Conservation (phyloP, 1,140 invertebrate genomes). For the Ceratosolen fusciceps region DNA sequence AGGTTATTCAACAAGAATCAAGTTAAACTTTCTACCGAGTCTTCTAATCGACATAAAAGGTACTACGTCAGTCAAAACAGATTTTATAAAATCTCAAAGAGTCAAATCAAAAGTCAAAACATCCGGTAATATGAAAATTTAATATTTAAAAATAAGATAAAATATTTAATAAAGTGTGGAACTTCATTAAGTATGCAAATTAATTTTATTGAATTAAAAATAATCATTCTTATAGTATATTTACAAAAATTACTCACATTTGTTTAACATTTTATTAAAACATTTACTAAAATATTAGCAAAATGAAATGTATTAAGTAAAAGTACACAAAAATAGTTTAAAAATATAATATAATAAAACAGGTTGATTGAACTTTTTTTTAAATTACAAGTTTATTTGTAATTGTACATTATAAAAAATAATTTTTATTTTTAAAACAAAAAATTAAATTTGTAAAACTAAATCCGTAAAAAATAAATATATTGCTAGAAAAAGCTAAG, state of each 20-base stretch:
- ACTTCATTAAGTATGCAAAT: not conserved
- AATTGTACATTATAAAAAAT: conserved; percentile 45
- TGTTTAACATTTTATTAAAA: conserved; percentile 35
- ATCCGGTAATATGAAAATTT: conserved; percentile 16
- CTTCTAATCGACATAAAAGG: too few species aligned
- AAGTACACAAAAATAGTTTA: conserved; percentile 43
- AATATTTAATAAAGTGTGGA: not conserved
- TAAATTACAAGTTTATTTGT: conserved; percentile 46
- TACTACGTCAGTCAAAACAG: conserved; percentile 26
- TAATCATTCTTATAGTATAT: conserved; percentile 41
- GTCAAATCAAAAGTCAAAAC: too few species aligned
- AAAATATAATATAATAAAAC: conserved; percentile 26
- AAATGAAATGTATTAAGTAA: conserved; percentile 39
- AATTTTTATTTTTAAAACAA: conserved; percentile 30
- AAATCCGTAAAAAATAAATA: conserved; percentile 31
- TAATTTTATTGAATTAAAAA: conserved; percentile 36
- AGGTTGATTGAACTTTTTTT: conserved; percentile 1
- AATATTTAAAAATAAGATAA: not conserved
- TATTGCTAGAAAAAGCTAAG: conserved; percentile 39
- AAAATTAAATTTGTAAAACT: conserved; percentile 35
- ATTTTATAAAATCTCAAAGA: too few species aligned
- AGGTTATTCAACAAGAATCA: conserved; percentile 33
- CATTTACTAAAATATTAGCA: conserved; percentile 25
- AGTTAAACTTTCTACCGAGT: not conserved
- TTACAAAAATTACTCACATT: conserved; percentile 37